Base-by-base conservation (phyloP, 1,140 invertebrate species). In the Trachymyrmex cornetzi region DNA sequence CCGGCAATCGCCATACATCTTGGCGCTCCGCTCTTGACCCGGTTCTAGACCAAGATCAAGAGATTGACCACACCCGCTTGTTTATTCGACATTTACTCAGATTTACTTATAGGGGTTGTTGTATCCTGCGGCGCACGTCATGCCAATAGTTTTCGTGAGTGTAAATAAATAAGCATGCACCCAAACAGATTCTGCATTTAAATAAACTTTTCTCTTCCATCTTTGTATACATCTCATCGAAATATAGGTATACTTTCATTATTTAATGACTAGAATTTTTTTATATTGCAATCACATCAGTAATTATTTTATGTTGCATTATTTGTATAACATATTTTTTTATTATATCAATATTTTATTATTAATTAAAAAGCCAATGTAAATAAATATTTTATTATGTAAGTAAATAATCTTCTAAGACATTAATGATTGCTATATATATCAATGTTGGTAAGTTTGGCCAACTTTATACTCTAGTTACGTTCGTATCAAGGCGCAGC, bases 11-110 rank as follows among this genome's bases (percentile, higher is more conserved):
- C 75, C 86, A 85, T 85, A 85, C 38, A 75, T 87, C 85, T 90
- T 59, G 55, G 38, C 69, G 55, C 12, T 24, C 27, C 24, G 38
- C 53, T 84, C 77, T 87, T 90, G 88, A 90, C 89, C 86, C 44
- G 74, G 11, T 90, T 90, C n/a, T 16, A 30, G 7, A 11, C 14
- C 12, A n/a, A n/a, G n/a, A 30, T 77, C 55, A 57, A 63, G 48
- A 71, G 55, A 82, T 48, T 12, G 22, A 75, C 38, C 30, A 50
- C 80, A 63, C 69, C 69, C 24, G 55, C n/a, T 59, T 74, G 55
- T 75, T 84, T 84, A 72, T 34, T 50, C 55, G 38, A 34, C 16
- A 61, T 22, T 84, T 74, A 74, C 22, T 50, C 34, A 22, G 57
- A 84, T 50, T 74, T 50, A 61, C 72, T 57, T 30, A 16, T 16